phyloP scores from a whole-genome alignment of 2,888 invertebrate species.

The Drosophila testacea region DNA sequence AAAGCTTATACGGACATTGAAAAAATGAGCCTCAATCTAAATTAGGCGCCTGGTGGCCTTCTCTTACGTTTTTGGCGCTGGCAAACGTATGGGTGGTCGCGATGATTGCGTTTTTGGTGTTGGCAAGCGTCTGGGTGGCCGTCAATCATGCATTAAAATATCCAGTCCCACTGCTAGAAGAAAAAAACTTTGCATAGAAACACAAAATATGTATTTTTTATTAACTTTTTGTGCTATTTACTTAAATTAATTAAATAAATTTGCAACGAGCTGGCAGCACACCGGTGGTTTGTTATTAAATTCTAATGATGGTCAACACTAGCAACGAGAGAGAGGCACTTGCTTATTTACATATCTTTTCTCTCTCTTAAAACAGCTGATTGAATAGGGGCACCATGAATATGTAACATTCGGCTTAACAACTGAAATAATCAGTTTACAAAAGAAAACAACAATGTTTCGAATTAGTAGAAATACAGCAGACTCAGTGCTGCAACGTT shows the following conservation, averaged over 20 bases:
- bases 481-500: conserved; percentile 28
- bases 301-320: conserved; percentile 2
- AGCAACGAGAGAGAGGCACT: not conserved
- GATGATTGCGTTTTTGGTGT: too few species aligned
- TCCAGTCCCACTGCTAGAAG: too few species aligned
- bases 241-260: not conserved
- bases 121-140: too few species aligned
- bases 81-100: too few species aligned
- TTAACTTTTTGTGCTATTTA: too few species aligned
- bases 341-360: conserved; percentile 3
- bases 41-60: too few species aligned
- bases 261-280: conserved; percentile 31
- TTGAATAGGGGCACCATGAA: conserved; percentile 20
- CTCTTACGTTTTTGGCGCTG: too few species aligned
- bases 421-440: conserved; percentile 21
- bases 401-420: conserved; percentile 44
- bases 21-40: too few species aligned
- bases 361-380: conserved; percentile 40
- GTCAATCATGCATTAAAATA: too few species aligned
- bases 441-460: conserved; percentile 37
- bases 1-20: too few species aligned
- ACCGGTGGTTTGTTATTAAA: not conserved
- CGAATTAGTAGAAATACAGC: conserved; percentile 30
- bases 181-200: too few species aligned
- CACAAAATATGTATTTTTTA: too few species aligned